These are phyloP conservation scores for Sceloporus undulatus DNA, from an alignment of 2,113 vertebrate genomes.

Conservation along the genomic window DNA sequence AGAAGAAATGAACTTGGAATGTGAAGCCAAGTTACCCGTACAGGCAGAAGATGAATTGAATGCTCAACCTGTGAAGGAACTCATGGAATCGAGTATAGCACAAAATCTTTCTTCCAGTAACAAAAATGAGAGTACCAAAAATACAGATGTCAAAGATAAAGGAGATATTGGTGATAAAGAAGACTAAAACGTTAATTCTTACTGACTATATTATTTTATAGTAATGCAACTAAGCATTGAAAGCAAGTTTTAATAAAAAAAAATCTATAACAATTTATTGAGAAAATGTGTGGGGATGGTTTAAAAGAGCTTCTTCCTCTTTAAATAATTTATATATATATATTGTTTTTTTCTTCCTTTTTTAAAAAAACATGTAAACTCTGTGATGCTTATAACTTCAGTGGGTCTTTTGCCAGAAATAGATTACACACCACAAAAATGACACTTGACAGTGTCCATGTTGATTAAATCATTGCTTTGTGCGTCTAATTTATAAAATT, in stretches of 20 bases:
- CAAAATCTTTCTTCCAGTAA: slow-evolving; percentile 51
- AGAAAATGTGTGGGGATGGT: not conserved
- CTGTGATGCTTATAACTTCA: not conserved
- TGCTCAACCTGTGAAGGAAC: slow-evolving; percentile 49
- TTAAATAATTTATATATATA: slow-evolving; percentile 48
- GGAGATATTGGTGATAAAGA: slow-evolving; percentile 20
- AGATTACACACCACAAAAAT: slow-evolving; percentile 20
- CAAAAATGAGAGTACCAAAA: slow-evolving; percentile 43
- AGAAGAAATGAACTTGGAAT: slow-evolving; percentile 45
- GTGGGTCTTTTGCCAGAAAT: slow-evolving; percentile 40
- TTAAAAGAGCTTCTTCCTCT: not conserved
- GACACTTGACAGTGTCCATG: not conserved
- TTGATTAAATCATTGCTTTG: not conserved
- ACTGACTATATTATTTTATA: slow-evolving; percentile 47
- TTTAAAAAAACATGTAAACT: slow-evolving; percentile 15
- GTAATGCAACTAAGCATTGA: slow-evolving; percentile 30
- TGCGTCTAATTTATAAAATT: slow-evolving; percentile 10
- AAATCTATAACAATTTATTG: not conserved
- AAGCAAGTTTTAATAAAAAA: slow-evolving; percentile 21
- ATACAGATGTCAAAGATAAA: slow-evolving; percentile 14
- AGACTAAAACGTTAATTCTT: slow-evolving; percentile 46
- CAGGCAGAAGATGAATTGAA: slow-evolving; percentile 62
- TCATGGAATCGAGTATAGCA: slow-evolving; percentile 51
- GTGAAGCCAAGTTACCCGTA: not conserved
- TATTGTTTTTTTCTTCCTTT: slow-evolving; percentile 3